Evolutionary conservation across 64 coral and sea anemone species (phyloP).

Genomic region (Montipora foliosa): DNA sequence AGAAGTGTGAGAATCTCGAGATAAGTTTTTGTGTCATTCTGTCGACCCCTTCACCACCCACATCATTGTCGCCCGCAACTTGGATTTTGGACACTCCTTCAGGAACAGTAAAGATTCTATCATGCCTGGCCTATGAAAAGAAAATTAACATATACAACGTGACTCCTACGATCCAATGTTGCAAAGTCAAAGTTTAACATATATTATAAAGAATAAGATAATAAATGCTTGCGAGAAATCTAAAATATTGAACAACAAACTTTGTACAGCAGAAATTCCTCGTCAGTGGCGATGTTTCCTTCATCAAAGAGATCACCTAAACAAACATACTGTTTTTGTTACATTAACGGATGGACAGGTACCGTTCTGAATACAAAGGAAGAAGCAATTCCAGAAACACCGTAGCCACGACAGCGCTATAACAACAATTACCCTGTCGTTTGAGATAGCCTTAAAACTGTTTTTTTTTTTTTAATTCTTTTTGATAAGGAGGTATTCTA

Average conservation of each 20-base stretch:
- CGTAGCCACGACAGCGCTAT: no score
- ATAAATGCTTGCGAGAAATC: neutral
- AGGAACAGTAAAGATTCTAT: constrained; percentile 65
- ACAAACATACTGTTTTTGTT: neutral
- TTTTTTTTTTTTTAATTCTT: no score
- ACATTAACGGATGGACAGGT: neutral
- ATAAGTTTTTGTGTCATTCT: constrained; percentile 31
- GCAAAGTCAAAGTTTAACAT: neutral
- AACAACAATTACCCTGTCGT: no score
- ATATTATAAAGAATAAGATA: neutral
- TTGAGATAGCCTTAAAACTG: no score
- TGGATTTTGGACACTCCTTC: constrained; percentile 35
- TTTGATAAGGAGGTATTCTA: neutral
- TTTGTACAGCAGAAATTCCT: constrained; percentile 73
- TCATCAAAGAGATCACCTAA: constrained; percentile 88
- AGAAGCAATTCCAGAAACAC: no score
- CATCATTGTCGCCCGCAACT: constrained; percentile 86
- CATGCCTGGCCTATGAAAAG: constrained; percentile 63
- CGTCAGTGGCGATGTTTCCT: constrained; percentile 72
- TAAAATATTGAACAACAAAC: constrained; percentile 2
- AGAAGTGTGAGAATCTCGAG: constrained; percentile 55
- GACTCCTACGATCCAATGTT: neutral
- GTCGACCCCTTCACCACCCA: constrained; percentile 80
- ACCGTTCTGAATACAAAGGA: no score
- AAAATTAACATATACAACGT: neutral